Evolutionary conservation across 2,888 invertebrate species (phyloP).

Genomic region (Drosophila trichaetosa): DNA sequence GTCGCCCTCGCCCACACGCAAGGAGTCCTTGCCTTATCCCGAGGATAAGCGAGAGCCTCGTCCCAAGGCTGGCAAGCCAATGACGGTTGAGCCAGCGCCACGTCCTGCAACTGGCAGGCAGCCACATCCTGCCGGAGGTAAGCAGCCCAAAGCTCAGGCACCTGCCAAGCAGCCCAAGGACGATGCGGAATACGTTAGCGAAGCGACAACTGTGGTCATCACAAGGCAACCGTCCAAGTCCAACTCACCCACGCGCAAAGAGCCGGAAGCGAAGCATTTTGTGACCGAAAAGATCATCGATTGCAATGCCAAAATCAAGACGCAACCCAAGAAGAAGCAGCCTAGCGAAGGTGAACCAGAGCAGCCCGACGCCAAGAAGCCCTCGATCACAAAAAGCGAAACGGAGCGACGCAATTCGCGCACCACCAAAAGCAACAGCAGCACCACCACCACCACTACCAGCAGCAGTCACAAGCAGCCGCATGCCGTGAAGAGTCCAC

Average conservation of each 20-base stretch:
- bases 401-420: constrained; percentile 56
- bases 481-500: constrained; percentile 48
- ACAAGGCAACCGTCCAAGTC: constrained; percentile 46
- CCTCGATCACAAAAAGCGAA: constrained; percentile 30
- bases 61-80: constrained; percentile 11
- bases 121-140: constrained; percentile 8
- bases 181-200: constrained; percentile 49
- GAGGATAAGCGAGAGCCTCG: constrained; percentile 25
- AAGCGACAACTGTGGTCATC: constrained; percentile 57
- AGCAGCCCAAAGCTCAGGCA: constrained; percentile 10
- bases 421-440: constrained; percentile 38
- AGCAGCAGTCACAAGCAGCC: constrained; percentile 24
- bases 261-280: constrained; percentile 48
- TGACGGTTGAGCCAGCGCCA: background rate
- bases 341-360: constrained; percentile 41
- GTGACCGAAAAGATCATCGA: constrained; percentile 69
- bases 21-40: constrained; percentile 22
- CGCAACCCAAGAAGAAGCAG: constrained; percentile 33
- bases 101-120: constrained; percentile 2
- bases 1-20: constrained; percentile 50
- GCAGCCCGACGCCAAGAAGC: constrained; percentile 43
- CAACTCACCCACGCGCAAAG: constrained; percentile 46
- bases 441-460: background rate
- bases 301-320: constrained; percentile 41
- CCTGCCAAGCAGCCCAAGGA: constrained; percentile 30